Evolutionary conservation across 30 jellyfish, hydroid and myxozoan species (phyloP), one percentile per base, ranked within the genome.

Genomic region (Pseudorhiza aurosa): DNA sequence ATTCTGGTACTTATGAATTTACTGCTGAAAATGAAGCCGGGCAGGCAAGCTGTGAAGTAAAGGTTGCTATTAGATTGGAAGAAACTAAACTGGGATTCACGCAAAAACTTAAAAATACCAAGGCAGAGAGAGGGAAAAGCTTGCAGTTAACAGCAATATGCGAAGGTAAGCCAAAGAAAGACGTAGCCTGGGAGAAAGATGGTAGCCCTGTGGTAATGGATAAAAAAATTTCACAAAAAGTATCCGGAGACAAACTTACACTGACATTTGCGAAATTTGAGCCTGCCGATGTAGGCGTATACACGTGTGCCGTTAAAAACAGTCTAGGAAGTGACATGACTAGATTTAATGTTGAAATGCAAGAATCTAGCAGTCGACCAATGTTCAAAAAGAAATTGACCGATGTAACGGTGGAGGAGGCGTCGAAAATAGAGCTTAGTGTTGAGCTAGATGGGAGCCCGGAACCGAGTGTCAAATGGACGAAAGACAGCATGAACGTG

Each of bases 1-100:
- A 87, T 44, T 32, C 68, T 43, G 99, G 99, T 6, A 59, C 58
- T 56, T 94, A 94, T 47, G 74, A 53, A 29, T 49, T 94, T 28
- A 28, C 15, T 55, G 99, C 99, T 18, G 71, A 33, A 37, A 94
- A 87, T 68, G 68, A 49, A 42, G 90, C 60, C 0, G 99, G 99
- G 8, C 88, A 83, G 28, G 51, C 68, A 12, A 26, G 49, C 18
- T 60, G 77, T 45, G 85, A 65, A 29, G 82, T 85, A 8, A 62
- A 46, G 17, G 85, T 94, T 25, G 73, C 32, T 25, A 88, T 94
- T 14, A 68, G 60, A 19, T 53, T 56, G n/a, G 87, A 50, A 24
- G 70, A 82, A 37, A 85, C 37, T 39, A 51, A 65, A 31, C 99
- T 96, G 27, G 58, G 32, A 25, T 82, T 94, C 68, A 31, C 57